Base-by-base conservation (phyloP, 35 echinoderm and acorn worm genomes). In the Nesometra sesokonis region DNA sequence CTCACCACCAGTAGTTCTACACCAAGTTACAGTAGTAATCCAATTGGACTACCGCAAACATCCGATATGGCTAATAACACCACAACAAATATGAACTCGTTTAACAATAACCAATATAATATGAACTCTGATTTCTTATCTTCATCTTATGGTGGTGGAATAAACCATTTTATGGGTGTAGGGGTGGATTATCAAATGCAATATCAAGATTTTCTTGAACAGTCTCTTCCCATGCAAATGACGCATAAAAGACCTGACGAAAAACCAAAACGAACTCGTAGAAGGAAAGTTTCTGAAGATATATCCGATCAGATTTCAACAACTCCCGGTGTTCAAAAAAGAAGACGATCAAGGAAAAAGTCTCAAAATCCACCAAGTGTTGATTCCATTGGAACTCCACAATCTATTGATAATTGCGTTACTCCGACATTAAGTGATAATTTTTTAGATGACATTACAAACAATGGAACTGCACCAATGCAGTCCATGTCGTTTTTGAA, bases 201-300 rank as follows among this genome's bases (percentile, higher is more conserved):
- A 78, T 93, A 88, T 38, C 87, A 88, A 85, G 91, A 93, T 82
- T 93, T 93, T 85, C 84, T 93, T 76, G 91, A 93, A 80, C 91
- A 93, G 47, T 88, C 78, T 80, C 81, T 93, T 19, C 91, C 91
- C 32, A 93, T 93, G 91, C 91, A 85, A 57, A 84, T 93, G 91
- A 82, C 39, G 35, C 46, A 81, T 27, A 93, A 84, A 36, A 84
- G 87, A 82, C 76, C 84, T n/a, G 87, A 81, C 36, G 91, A 93
- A 38, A 93, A 93, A 88, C 86, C 87, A 80, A 38, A 87, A 13
- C 88, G 88, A 35, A 77, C 80, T 11, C 80, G 91, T 37, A 93
- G 85, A 37, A 85, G 91, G 78, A 93, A 81, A 84, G 88, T 88
- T 35, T 93, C 91, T 3, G 91, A 93, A 0, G 91, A 93, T 31